Base-by-base conservation (phyloP, 2,888 invertebrate genomes). In the Lycia hirtaria region DNA sequence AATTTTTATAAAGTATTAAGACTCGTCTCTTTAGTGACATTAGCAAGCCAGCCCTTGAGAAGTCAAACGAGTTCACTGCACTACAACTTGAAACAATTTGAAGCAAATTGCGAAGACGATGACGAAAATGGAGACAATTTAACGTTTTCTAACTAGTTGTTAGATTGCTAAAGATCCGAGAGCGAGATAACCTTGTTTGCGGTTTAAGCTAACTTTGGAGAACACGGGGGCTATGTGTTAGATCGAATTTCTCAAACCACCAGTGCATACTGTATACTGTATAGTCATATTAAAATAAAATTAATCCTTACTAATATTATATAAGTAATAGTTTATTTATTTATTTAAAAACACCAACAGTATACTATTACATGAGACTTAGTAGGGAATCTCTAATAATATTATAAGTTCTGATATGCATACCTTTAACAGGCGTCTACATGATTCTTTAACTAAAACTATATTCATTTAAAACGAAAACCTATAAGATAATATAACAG, bases 11-110 rank as follows among this genome's bases (percentile, higher is more conserved):
- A 41, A 24, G 41, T 51, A 33, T 51, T 41, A 54, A 9, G 47
- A 41, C n/a, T 12, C 15, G 4, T 2, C 28, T 26, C 26, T 41
- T 41, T 41, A 5, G 48, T 28, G 43, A 24, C 26, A 26, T 48
- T 48, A 35, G 35, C 15, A 15, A 41, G 30, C 15, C 28, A 26
- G 33, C 35, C 33, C 20, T 48, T 24, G 24, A 33, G 19, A 43
- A 55, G 33, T 48, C 15, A 28, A 41, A 55, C 43, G 35, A 55
- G 48, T 48, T n/a, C 9, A 41, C 26, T 38, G 43, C 52, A 44
- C 44, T 37, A 9, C 2, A 52, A 44, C 19, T 44, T 37, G 35
- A 14, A n/a, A 48, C 24, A n/a, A 26, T 52, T 43, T 43, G 12
- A 26, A n/a, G 17, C 14, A 43, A 43, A 43, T 20, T 37, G 22